Percentiles rank a stretch among this genome's conserved stretches.
Conservation (phyloP, 2,888 invertebrate genomes). For the Thymelicus lineola region DNA sequence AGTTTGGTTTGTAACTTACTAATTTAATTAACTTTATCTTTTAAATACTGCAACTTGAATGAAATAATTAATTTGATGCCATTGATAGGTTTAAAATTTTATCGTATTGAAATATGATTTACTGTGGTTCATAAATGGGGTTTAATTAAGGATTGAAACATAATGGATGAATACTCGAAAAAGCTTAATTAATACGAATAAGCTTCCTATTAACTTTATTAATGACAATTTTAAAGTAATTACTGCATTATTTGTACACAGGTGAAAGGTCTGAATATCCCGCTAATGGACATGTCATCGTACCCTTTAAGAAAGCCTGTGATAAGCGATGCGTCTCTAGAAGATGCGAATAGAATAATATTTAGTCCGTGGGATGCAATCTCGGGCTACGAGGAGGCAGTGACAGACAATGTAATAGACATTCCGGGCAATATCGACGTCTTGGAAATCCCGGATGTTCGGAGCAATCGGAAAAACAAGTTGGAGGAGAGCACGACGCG, state of each 20-base stretch:
- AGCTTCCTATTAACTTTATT: not conserved
- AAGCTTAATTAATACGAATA: not conserved
- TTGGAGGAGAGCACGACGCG: constrained; percentile 55
- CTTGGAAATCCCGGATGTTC: constrained; percentile 51
- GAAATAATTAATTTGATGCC: not conserved
- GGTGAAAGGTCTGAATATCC: constrained; percentile 80
- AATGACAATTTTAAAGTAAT: not conserved
- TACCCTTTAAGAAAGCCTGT: constrained; percentile 67
- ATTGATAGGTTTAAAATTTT: not conserved
- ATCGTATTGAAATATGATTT: constrained; percentile 2
- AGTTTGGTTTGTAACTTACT: too few species aligned
- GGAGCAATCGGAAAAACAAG: constrained; percentile 68
- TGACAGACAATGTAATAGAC: constrained; percentile 77
- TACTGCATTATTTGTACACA: constrained; percentile 43
- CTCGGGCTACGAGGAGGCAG: constrained; percentile 75
- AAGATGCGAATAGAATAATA: constrained; percentile 83
- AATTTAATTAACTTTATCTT: not conserved
- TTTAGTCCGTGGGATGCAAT: constrained; percentile 82
- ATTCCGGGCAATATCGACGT: constrained; percentile 73
- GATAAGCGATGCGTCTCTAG: constrained; percentile 76
- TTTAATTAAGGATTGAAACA: not conserved
- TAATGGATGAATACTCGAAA: not conserved
- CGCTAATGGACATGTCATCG: constrained; percentile 60
- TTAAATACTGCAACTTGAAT: not conserved
- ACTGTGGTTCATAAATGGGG: not conserved